Evolutionary conservation across 2,797 vertebrate genomes (phyloP), one percentile per base, ranked within the genome.

Genomic region (Urocyon cinereoargenteus): DNA sequence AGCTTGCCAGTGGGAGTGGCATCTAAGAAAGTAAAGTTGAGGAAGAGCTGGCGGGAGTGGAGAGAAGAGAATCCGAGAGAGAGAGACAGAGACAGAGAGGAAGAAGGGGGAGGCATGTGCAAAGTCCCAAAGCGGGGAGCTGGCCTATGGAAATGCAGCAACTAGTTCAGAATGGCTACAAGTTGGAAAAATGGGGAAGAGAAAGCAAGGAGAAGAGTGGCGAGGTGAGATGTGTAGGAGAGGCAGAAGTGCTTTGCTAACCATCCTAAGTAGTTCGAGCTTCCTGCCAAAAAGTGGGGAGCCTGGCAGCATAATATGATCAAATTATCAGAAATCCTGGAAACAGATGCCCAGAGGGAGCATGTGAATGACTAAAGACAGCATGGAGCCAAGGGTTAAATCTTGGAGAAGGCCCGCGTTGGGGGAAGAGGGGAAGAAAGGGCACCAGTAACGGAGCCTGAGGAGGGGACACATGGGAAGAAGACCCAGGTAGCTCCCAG

Each of bases 341-440:
- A 90, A 86, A 85, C 82, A 93, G 75, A 97, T 81, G 45, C 40
- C 62, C 5, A 53, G 85, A 83, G 66, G 51, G 75, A 88, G 68
- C 87, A 84, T 5, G 24, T 61, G 36, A 91, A 75, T 61, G 55
- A 87, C 66, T 55, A 86, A 90, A 59, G 53, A 75, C n/a, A 21
- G 51, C 55, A 6, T 1, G 16, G 78, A 91, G 83, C 62, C 75
- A 49, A 72, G 18, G 55, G 34, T 51, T 36, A 31, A 68, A 22
- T 81, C 84, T 94, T 84, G n/a, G 91, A 57, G 36, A 55, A 81
- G 73, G 57, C 66, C 26, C 53, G 21, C 19, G 4, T 77, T 72
- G 57, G n/a, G 70, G 22, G 59, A 49, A 34, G 78, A 15, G 19
- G 34, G 34, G 45, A 57, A 78, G 24, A 59, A 73, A 83, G 66